A percentile compares a stretch with the other conserved stretches of the same genome.
These are phyloP conservation scores for Macrosiphum euphorbiae DNA, from an alignment of 2,888 invertebrate genomes.

Conservation along the genomic window DNA sequence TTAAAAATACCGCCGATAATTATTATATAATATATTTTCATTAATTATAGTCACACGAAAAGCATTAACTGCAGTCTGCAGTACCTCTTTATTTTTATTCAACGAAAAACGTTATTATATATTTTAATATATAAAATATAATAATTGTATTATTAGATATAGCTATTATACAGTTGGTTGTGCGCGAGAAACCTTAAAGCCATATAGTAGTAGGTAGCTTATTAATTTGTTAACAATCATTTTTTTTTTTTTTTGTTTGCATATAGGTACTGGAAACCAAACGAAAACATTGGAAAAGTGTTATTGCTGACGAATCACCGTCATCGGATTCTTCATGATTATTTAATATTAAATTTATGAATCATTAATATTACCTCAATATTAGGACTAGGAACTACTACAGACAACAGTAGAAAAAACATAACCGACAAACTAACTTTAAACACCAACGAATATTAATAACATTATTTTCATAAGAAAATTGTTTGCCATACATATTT, in stretches of 20 bases:
- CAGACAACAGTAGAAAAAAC: not conserved
- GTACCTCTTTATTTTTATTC: not conserved
- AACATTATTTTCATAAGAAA: not conserved
- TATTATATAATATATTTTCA: not conserved
- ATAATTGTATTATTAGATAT: not conserved
- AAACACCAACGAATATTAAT: not conserved
- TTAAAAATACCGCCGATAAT: not conserved
- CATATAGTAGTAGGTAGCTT: not conserved
- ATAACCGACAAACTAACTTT: not conserved
- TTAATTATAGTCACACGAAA: not conserved
- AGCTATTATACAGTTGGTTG: not conserved
- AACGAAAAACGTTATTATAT: not conserved
- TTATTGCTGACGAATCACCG: conserved; percentile 58
- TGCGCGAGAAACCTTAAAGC: not conserved
- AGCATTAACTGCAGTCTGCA: not conserved
- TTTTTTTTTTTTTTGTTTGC: conserved; percentile 16
- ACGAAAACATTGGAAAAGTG: conserved; percentile 60
- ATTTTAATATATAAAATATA: not conserved
- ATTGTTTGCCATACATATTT: not conserved
- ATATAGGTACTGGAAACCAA: conserved; percentile 58
- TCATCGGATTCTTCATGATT: conserved; percentile 59
- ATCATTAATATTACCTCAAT: not conserved
- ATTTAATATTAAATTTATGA: not conserved
- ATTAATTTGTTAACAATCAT: not conserved
- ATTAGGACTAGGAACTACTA: not conserved